These are phyloP conservation scores for Phalacrocorax carbo DNA, from an alignment of 2,113 vertebrate species.

Conservation along the genomic window DNA sequence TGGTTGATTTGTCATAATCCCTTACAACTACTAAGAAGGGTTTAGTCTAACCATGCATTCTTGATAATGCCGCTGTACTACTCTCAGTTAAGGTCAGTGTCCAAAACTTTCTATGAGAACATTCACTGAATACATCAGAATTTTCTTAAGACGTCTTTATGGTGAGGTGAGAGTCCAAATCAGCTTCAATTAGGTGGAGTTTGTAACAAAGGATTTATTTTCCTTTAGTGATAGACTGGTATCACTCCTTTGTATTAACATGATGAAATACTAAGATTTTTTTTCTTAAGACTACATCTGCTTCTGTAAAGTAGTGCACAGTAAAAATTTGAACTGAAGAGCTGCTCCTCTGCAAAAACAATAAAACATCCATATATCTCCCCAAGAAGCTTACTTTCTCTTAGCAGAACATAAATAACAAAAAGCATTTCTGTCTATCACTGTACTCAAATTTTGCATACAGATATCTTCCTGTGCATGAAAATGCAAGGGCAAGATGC, in stretches of 20 bases:
- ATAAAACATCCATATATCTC: neutral
- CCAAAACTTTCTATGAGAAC: neutral
- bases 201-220: neutral
- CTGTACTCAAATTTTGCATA: neutral
- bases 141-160: neutral
- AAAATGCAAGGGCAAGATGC: neutral
- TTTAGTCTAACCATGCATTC: neutral
- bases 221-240: neutral
- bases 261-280: neutral
- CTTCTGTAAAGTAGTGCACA: neutral
- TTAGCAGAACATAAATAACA: neutral
- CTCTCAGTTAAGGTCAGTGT: neutral
- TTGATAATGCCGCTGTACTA: neutral
- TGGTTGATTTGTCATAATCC: neutral
- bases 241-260: neutral
- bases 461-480: neutral
- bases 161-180: neutral
- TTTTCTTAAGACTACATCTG: neutral
- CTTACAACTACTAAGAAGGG: neutral
- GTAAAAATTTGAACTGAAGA: neutral
- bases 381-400: neutral
- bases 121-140: neutral
- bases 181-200: neutral
- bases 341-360: neutral
- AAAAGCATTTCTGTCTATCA: neutral